These are phyloP conservation scores for Equus quagga DNA, from an alignment of 2,113 vertebrate species.

Conservation along the genomic window DNA sequence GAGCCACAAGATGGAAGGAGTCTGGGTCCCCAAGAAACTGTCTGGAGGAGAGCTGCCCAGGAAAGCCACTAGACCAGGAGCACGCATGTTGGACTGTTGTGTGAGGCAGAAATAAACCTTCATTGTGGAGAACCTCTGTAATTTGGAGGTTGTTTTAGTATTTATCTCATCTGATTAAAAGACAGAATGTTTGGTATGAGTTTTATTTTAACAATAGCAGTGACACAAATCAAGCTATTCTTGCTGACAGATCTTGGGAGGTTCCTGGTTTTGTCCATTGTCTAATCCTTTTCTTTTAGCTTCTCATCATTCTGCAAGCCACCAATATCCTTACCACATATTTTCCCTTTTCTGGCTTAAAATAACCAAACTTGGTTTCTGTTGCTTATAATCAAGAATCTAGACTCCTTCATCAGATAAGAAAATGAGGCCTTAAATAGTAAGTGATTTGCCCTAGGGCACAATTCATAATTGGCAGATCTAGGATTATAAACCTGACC, in stretches of 20 bases:
- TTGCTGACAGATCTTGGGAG: background rate
- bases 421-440: background rate
- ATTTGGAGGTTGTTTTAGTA: constrained; percentile 34
- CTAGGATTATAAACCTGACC: background rate
- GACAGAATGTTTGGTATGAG: background rate
- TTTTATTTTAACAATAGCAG: background rate
- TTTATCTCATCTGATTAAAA: background rate
- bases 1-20: background rate
- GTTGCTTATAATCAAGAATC: constrained; percentile 6
- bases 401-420: background rate
- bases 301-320: background rate
- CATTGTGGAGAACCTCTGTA: background rate
- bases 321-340: background rate
- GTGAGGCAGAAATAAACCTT: background rate
- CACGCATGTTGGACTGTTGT: background rate
- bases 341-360: background rate
- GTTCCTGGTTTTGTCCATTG: background rate
- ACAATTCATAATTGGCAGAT: background rate
- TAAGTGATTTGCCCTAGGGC: background rate
- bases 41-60: background rate
- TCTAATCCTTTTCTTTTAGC: constrained; percentile 3
- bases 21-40: background rate
- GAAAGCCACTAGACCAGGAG: background rate
- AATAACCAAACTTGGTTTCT: background rate
- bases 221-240: background rate